A percentile compares a stretch with the other conserved stretches of the same genome.
Evolutionary conservation across 2,113 vertebrate species (phyloP).

Genomic region (Dermatemys mawii): DNA sequence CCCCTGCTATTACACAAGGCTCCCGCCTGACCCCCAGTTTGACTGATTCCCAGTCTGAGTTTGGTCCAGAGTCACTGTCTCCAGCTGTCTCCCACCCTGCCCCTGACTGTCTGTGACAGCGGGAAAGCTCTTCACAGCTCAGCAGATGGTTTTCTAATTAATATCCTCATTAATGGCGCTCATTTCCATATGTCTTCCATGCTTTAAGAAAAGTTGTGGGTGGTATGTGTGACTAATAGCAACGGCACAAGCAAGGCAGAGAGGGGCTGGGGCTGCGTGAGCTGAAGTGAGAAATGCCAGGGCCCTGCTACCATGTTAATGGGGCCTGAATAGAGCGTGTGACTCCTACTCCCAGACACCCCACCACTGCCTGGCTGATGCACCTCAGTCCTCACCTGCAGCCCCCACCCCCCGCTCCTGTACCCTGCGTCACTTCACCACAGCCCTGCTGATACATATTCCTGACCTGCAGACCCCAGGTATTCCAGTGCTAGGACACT

Average conservation of each 20-base stretch:
- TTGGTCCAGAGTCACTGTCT: background rate
- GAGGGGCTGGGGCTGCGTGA: background rate
- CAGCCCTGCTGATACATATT: background rate
- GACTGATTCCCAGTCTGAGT: background rate
- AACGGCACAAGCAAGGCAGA: background rate
- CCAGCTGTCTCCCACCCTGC: background rate
- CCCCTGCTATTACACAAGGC: background rate
- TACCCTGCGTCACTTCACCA: background rate
- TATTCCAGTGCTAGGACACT: background rate
- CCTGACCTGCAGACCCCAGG: too few relatives aligned
- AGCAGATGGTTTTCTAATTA: conserved; percentile 64
- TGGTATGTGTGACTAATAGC: conserved; percentile 48
- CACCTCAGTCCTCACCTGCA: background rate
- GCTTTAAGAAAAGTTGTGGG: conserved; percentile 48
- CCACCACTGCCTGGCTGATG: background rate
- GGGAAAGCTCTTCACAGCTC: conserved; percentile 11
- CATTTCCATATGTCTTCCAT: conserved; percentile 58
- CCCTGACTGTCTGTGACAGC: background rate
- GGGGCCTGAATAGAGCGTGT: background rate
- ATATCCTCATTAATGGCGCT: conserved; percentile 36
- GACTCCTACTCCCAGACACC: background rate
- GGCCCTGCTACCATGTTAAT: background rate
- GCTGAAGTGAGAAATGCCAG: background rate
- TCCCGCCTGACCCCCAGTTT: background rate
- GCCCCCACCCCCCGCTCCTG: background rate